A percentile compares a stretch with the other conserved stretches of the same genome.
These are phyloP conservation scores for Marisa cornuarietis DNA, from an alignment of 1,140 invertebrate species.

Conservation along the genomic window DNA sequence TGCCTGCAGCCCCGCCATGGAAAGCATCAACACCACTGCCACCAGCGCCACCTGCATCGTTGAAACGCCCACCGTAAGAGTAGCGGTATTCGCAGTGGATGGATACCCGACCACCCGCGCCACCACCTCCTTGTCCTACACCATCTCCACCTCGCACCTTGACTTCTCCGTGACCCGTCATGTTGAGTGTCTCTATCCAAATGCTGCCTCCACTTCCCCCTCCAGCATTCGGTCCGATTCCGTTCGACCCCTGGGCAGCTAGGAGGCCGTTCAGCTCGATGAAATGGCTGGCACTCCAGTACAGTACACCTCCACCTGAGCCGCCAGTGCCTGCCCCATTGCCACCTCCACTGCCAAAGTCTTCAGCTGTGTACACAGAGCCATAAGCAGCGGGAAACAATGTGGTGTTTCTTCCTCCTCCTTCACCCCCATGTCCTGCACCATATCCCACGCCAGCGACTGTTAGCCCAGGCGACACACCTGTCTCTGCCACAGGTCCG, in stretches of 20 bases:
- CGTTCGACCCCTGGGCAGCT: slow-evolving; percentile 42
- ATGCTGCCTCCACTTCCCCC: slow-evolving; percentile 54
- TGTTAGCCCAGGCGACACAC: slow-evolving; percentile 42
- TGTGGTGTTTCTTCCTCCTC: slow-evolving; percentile 37
- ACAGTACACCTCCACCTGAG: slow-evolving; percentile 46
- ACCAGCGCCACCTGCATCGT: slow-evolving; percentile 46
- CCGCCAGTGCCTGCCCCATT: slow-evolving; percentile 49
- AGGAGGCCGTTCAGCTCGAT: slow-evolving; percentile 53
- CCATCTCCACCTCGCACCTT: slow-evolving; percentile 41
- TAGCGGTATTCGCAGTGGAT: slow-evolving; percentile 53
- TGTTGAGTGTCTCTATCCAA: slow-evolving; percentile 49
- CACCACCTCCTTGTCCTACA: slow-evolving; percentile 38
- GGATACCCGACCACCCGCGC: slow-evolving; percentile 47
- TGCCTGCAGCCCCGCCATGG: slow-evolving; percentile 50
- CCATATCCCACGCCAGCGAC: slow-evolving; percentile 43
- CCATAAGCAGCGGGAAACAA: slow-evolving; percentile 39
- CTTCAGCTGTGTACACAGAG: slow-evolving; percentile 40
- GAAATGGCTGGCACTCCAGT: slow-evolving; percentile 46
- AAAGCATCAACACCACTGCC: slow-evolving; percentile 20
- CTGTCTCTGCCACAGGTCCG: slow-evolving; percentile 40
- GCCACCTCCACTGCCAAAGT: slow-evolving; percentile 51
- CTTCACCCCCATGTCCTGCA: slow-evolving; percentile 52
- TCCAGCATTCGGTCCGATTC: slow-evolving; percentile 39
- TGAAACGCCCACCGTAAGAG: slow-evolving; percentile 48
- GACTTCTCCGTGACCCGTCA: slow-evolving; percentile 55